Base-by-base conservation (phyloP, 2,888 invertebrate genomes). In the Uropetala carovei region DNA sequence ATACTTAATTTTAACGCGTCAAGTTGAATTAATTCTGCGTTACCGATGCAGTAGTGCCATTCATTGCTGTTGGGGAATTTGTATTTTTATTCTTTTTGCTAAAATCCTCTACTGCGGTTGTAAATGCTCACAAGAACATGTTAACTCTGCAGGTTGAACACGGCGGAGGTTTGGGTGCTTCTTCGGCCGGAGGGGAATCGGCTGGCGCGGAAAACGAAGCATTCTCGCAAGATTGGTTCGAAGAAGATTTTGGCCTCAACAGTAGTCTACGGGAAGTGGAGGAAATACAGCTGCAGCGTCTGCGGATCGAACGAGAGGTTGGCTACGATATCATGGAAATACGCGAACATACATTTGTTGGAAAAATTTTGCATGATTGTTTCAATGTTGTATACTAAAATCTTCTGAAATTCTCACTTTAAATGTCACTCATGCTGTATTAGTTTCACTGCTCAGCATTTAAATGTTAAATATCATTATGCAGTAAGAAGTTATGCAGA, bases 291-390 rank as follows among this genome's bases (percentile, higher is more conserved):
- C 96, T 96, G 93, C 96, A 97, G 94, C 96, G 97, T 94, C 94
- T 97, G 91, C 96, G 96, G 94, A 96, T 96, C 82, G 97, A 97
- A 94, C 96, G 96, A 94, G 96, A 97, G 96, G 96, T 96, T 94
- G 22, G 75, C 7, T 10, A 22, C 22, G 8, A 5, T 75, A 7
- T 5, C 0, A 16, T 27, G 13, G 14, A 18, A 60, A 18, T 60
- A 16, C 13, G 14, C 7, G 1, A 16, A 60, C 60, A 60, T 2
- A 13, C 2, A 13, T 60, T 60, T 60, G 14, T 2, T 8, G 13
- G 13, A 2, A 60, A 13, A 13, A 13, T 4, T 60, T 5, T 60
- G 13, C 18, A 60, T 60, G 13, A 60, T 60, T 60, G 13, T 60
- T 60, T 60, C 18, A 60, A 4, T 60, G 13, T 60, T 43, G 43